Conservation (phyloP, 2,113 vertebrate species). For the Gadus macrocephalus region DNA sequence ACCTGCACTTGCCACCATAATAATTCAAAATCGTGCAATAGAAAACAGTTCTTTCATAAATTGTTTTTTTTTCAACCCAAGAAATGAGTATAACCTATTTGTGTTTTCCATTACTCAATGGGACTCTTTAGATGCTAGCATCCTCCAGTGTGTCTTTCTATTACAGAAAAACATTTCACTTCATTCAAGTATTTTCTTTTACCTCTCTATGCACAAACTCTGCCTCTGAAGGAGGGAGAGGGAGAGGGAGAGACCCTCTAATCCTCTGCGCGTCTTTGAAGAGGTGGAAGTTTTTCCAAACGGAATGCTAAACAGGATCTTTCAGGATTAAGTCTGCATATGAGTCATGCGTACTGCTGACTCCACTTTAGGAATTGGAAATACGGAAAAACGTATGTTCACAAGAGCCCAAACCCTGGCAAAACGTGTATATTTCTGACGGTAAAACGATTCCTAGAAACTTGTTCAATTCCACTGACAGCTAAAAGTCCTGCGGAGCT, state of each 20-base stretch:
- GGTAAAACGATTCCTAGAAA: neutral
- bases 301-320: slow-evolving; percentile 70
- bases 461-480: neutral
- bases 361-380: slow-evolving; percentile 35
- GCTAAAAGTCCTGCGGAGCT: slow-evolving; percentile 21
- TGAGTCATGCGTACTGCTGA: slow-evolving; percentile 63
- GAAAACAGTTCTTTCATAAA: no score
- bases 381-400: slow-evolving; percentile 28
- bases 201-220: slow-evolving; percentile 13
- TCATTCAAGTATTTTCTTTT: slow-evolving; percentile 7
- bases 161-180: slow-evolving; percentile 5
- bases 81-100: no score
- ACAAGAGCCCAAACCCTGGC: slow-evolving; percentile 16
- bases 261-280: slow-evolving; percentile 61
- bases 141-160: slow-evolving; percentile 26
- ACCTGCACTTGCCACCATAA: no score
- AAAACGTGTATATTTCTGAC: slow-evolving; percentile 18
- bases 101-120: neutral
- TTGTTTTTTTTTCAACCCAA: slow-evolving; percentile 27
- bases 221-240: slow-evolving; percentile 19
- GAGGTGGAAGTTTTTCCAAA: slow-evolving; percentile 56
- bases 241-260: slow-evolving; percentile 44
- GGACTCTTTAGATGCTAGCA: neutral
- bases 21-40: no score
- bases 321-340: slow-evolving; percentile 65